Evolutionary conservation across 2,113 vertebrate species (phyloP), one percentile per base, ranked within the genome.

Genomic region (Casuarius casuarius): DNA sequence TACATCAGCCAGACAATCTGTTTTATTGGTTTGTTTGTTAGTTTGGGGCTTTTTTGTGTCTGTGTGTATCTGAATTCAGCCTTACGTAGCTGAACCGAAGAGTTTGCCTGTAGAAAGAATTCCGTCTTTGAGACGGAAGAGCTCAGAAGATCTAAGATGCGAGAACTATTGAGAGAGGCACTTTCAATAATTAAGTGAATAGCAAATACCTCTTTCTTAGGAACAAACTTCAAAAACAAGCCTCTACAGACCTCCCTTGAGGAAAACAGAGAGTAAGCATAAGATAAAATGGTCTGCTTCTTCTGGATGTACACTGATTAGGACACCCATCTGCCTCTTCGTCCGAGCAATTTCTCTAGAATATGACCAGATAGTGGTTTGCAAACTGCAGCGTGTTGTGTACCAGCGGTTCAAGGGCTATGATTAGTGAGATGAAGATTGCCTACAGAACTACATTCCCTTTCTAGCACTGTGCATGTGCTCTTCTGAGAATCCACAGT

Each of bases 21-120:
- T 78, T 81, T 85, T 46, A 88, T 71, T 71, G 59, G 65, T 93
- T 92, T 87, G 73, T 78, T 96, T 90, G 76, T 74, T 40, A n/a
- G n/a, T 91, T 74, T 62, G 83, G 61, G 82, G 56, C n/a, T 91
- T 86, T n/a, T 61, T 46, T 22, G 35, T 88, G 51, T 67, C 73
- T 63, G 19, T 59, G 6, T 44, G 15, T 26, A 26, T 82, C 78
- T 76, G 66, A 82, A 89, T 82, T 79, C 58, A 52, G 75, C 5
- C 28, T 84, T 65, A 72, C 46, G 22, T 4, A 26, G 42, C 48
- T 67, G 62, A 94, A 74, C 56, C 2, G 1, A 84, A 70, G 72
- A 65, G 56, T 42, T 77, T 77, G 51, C 65, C 63, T 38, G 15
- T 54, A 78, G 72, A 80, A 65, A 72, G 33, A 33, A 13, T 23